Conservation (phyloP, 2,113 vertebrate species). For the Leuciscus idus region DNA sequence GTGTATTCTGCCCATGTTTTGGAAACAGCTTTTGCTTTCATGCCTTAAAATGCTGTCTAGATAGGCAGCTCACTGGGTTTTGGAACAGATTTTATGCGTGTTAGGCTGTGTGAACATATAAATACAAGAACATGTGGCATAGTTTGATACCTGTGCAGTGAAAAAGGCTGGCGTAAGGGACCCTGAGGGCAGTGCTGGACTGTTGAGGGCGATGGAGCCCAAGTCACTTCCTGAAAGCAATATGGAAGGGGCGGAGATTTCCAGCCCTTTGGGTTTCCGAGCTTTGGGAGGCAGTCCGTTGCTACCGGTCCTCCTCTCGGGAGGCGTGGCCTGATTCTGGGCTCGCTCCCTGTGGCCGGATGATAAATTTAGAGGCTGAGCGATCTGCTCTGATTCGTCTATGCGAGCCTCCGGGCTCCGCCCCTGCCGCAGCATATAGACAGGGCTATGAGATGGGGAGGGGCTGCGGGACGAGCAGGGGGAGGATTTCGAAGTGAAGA, state of each 20-base stretch:
- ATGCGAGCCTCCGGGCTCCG: slow-evolving; percentile 81
- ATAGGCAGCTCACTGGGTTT: background rate
- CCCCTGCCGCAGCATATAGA: slow-evolving; percentile 71
- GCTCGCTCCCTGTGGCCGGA: slow-evolving; percentile 83
- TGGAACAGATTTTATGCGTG: background rate
- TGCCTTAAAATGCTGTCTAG: background rate
- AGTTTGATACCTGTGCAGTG: slow-evolving; percentile 84
- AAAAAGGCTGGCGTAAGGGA: slow-evolving; percentile 91
- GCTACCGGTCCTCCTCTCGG: slow-evolving; percentile 59
- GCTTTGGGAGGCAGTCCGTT: slow-evolving; percentile 83
- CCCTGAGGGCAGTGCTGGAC: slow-evolving; percentile 87
- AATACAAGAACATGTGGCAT: slow-evolving; percentile 10
- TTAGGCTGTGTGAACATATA: background rate
- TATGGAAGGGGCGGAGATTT: slow-evolving; percentile 85
- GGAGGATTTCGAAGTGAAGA: slow-evolving; percentile 67
- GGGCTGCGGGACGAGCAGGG: slow-evolving; percentile 70
- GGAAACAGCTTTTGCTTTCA: background rate
- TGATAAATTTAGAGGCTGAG: slow-evolving; percentile 89
- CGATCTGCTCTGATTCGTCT: slow-evolving; percentile 77
- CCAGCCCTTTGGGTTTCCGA: slow-evolving; percentile 90
- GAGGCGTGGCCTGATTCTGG: slow-evolving; percentile 57
- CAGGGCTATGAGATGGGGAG: slow-evolving; percentile 80
- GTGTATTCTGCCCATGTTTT: background rate
- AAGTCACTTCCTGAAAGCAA: slow-evolving; percentile 85
- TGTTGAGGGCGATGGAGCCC: slow-evolving; percentile 88